A percentile compares a stretch with the other conserved stretches of the same genome.
Evolutionary conservation across 2,797 vertebrate genomes (phyloP).

Genomic region (Anableps anableps): DNA sequence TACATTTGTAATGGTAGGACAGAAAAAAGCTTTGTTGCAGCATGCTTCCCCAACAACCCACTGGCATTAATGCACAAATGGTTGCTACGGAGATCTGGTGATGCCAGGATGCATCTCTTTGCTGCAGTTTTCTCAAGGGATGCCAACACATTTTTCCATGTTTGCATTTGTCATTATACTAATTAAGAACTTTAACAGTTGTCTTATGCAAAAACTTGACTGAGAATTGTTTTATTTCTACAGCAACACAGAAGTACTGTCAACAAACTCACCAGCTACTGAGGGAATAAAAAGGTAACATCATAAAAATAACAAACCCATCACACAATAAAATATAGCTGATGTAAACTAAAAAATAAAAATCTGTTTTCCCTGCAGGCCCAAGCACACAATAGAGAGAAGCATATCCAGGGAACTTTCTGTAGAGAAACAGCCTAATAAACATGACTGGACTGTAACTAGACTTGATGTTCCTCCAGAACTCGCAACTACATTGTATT

Average conservation of each 20-base stretch:
- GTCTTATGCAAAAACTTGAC: background rate
- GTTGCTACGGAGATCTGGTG: background rate
- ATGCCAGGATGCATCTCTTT: background rate
- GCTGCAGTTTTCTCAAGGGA: background rate
- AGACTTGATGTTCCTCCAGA: constrained; percentile 33
- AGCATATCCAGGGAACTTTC: constrained; percentile 30
- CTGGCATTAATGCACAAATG: background rate
- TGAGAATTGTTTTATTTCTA: constrained; percentile 14
- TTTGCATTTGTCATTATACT: background rate
- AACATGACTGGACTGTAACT: constrained; percentile 24
- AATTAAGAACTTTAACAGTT: background rate
- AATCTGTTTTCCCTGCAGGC: constrained; percentile 43
- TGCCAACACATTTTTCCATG: background rate
- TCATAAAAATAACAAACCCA: background rate
- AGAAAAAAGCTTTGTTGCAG: background rate
- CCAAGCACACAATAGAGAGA: constrained; percentile 40
- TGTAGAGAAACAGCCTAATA: constrained; percentile 20
- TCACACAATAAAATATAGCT: background rate
- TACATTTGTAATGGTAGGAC: background rate
- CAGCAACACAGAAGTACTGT: constrained; percentile 21
- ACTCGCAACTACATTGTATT: background rate
- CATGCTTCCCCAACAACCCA: background rate
- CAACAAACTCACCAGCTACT: constrained; percentile 3
- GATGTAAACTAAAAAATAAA: background rate
- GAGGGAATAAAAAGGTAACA: constrained; percentile 57